Evolutionary conservation across 2,797 vertebrate species (phyloP).

Genomic region (Epinephelus awoara): DNA sequence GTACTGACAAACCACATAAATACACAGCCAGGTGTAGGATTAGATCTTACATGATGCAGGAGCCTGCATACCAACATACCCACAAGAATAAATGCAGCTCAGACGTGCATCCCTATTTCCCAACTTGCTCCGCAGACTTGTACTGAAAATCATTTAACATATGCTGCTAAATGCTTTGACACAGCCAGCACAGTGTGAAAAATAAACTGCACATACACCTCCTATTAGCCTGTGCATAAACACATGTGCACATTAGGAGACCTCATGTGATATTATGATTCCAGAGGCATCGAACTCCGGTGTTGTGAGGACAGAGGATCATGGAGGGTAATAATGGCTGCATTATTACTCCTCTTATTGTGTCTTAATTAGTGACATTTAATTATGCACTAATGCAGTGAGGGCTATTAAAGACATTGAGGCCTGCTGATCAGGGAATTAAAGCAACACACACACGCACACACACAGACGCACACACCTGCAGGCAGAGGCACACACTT

Average conservation of each 20-base stretch:
- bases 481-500: conserved; percentile 46
- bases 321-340: conserved; percentile 81
- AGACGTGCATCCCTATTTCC: neutral
- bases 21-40: neutral
- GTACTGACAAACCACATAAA: conserved; percentile 2
- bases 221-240: conserved; percentile 52
- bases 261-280: conserved; percentile 78
- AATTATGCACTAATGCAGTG: conserved; percentile 83
- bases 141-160: conserved; percentile 30
- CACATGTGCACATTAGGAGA: conserved; percentile 67
- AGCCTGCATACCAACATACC: neutral
- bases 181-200: conserved; percentile 32
- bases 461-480: conserved; percentile 35
- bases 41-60: neutral
- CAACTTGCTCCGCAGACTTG: neutral
- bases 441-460: conserved; percentile 48
- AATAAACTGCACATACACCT: conserved; percentile 39
- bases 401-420: conserved; percentile 80
- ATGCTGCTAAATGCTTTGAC: conserved; percentile 45
- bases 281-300: conserved; percentile 68
- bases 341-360: conserved; percentile 86
- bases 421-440: conserved; percentile 83
- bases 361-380: conserved; percentile 85
- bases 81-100: conserved; percentile 5
- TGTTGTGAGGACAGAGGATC: conserved; percentile 78